phyloP scores from a whole-genome alignment of 2,113 vertebrate genomes.

The Suncus etruscus region DNA sequence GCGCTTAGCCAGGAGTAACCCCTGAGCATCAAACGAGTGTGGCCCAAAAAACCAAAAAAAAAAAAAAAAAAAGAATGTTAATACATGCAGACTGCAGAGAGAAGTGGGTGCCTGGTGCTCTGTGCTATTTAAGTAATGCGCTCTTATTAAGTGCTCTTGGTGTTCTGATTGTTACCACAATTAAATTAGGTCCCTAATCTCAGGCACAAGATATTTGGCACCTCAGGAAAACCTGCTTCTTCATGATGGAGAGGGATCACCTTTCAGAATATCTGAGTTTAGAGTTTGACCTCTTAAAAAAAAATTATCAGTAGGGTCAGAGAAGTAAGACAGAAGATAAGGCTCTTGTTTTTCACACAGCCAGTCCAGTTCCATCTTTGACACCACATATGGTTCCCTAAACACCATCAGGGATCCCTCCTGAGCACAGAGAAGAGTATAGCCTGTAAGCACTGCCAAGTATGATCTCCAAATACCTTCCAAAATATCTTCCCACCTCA shows the following conservation, averaged over 20 bases:
- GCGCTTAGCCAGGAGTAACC: too few relatives aligned
- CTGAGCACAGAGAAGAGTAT: too few relatives aligned
- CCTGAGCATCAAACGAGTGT: too few relatives aligned
- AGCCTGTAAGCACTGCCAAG: too few relatives aligned
- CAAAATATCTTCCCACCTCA: not conserved
- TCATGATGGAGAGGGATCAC: not conserved
- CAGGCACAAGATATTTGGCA: not conserved
- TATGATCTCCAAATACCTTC: too few relatives aligned
- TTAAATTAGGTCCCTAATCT: conserved; percentile 1
- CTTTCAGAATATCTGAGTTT: not conserved
- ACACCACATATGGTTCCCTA: too few relatives aligned
- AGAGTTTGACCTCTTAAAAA: conserved; percentile 20
- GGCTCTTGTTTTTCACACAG: too few relatives aligned
- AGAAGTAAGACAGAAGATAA: not conserved
- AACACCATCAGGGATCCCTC: too few relatives aligned
- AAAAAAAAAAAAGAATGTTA: not conserved
- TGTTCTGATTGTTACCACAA: conserved; percentile 17
- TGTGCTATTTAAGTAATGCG: not conserved
- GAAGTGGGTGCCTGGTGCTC: not conserved
- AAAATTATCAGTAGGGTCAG: not conserved
- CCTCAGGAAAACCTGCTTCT: conserved; percentile 3
- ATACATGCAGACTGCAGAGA: not conserved
- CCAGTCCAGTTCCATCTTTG: too few relatives aligned
- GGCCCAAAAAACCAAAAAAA: too few relatives aligned
- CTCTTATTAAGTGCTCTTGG: not conserved